These are phyloP conservation scores for Peribatodes rhomboidaria DNA, from an alignment of 2,888 invertebrate species.

Conservation along the genomic window DNA sequence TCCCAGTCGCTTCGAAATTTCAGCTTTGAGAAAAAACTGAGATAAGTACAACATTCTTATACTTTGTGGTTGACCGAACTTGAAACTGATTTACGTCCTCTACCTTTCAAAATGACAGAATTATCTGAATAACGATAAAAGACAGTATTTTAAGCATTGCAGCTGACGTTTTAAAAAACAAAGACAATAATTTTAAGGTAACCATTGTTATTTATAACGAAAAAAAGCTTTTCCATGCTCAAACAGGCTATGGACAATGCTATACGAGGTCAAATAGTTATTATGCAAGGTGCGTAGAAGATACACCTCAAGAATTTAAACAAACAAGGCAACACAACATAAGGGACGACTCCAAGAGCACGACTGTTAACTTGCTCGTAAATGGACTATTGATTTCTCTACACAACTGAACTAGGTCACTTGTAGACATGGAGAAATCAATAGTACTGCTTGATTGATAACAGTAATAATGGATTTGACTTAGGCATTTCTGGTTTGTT, in stretches of 20 bases:
- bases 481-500: not conserved
- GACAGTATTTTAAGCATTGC: not conserved
- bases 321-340: constrained; percentile 53
- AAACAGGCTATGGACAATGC: constrained; percentile 4
- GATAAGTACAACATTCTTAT: not conserved
- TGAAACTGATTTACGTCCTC: not conserved
- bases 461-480: constrained; percentile 6
- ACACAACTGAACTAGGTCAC: constrained; percentile 29
- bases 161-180: not conserved
- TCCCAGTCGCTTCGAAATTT: not conserved
- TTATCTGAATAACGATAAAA: not conserved
- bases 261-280: constrained; percentile 29
- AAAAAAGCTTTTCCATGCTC: constrained; percentile 7
- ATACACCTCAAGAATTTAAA: constrained; percentile 53
- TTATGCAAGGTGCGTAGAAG: constrained; percentile 52
- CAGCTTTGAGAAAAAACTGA: not conserved
- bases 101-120: not conserved
- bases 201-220: not conserved
- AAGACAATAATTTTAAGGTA: not conserved
- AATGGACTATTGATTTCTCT: constrained; percentile 43
- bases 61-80: not conserved
- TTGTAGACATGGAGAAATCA: constrained; percentile 23
- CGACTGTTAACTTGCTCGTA: constrained; percentile 35
- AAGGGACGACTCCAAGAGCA: constrained; percentile 48
- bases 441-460: constrained; percentile 18